These are phyloP conservation scores for Cuniculus paca DNA, from an alignment of 2,797 vertebrate genomes.

Conservation along the genomic window DNA sequence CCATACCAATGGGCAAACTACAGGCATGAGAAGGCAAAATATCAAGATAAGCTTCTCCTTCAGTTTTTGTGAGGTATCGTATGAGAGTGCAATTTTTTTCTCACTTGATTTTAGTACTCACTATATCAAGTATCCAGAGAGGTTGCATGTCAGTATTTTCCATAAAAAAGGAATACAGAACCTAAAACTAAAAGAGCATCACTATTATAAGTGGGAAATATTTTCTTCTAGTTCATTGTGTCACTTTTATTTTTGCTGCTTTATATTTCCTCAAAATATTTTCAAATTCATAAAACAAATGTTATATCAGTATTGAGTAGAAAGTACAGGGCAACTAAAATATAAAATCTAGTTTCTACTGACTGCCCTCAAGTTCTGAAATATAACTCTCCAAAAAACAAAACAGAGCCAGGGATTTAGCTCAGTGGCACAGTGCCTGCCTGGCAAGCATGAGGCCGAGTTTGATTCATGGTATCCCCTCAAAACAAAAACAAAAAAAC, in stretches of 20 bases:
- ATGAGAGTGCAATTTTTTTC: not conserved
- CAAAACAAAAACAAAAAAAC: too few relatives aligned
- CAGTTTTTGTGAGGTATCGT: not conserved
- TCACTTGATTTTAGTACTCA: not conserved
- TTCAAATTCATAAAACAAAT: not conserved
- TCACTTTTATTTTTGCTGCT: not conserved
- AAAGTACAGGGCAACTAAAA: not conserved
- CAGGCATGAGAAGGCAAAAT: not conserved
- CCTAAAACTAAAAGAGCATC: not conserved
- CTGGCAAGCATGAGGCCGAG: too few relatives aligned
- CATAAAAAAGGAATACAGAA: not conserved
- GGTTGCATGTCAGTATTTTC: not conserved
- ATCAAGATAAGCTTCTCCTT: not conserved
- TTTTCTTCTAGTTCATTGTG: not conserved
- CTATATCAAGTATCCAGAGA: not conserved
- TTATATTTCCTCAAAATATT: not conserved
- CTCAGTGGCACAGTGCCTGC: too few relatives aligned
- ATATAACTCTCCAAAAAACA: not conserved
- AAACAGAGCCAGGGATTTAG: too few relatives aligned
- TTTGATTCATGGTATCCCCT: too few relatives aligned
- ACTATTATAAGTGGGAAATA: not conserved
- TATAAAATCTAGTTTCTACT: not conserved
- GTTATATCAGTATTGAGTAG: fast-evolving
- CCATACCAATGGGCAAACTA: not conserved
- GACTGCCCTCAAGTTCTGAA: not conserved